Evolutionary conservation across 92 coral and sea anemone genomes (phyloP).

Genomic region (Parazoanthus darwini): DNA sequence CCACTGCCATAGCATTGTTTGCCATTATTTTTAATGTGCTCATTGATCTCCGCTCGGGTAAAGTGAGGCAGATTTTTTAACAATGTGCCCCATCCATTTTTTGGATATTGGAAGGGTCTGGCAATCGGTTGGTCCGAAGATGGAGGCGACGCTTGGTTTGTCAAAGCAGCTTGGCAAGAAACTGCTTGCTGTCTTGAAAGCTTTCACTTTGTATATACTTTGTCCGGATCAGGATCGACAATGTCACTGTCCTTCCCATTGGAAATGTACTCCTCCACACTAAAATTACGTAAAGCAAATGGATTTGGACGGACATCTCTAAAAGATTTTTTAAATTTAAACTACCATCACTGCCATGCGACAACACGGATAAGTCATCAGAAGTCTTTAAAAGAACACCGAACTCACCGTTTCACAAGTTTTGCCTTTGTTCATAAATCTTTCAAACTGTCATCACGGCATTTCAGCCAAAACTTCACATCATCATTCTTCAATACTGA

Average conservation of each 20-base stretch:
- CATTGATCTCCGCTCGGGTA: slow-evolving; percentile 27
- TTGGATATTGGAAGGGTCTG: slow-evolving; percentile 14
- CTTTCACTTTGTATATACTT: slow-evolving; percentile 14
- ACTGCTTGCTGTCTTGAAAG: slow-evolving; percentile 28
- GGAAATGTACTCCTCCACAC: slow-evolving; percentile 32
- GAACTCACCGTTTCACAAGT: too few species aligned
- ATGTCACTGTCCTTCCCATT: slow-evolving; percentile 20
- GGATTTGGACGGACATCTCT: background rate
- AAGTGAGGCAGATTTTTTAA: slow-evolving; percentile 25
- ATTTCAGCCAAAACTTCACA: too few species aligned
- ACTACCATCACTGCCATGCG: background rate
- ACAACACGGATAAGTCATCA: background rate
- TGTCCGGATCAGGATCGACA: slow-evolving; percentile 21
- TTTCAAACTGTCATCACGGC: too few species aligned
- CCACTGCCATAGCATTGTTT: slow-evolving; percentile 14
- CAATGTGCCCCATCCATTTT: slow-evolving; percentile 20
- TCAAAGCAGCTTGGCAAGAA: slow-evolving; percentile 22
- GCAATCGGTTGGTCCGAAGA: background rate
- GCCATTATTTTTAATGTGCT: slow-evolving; percentile 23
- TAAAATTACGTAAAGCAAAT: background rate
- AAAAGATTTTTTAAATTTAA: background rate
- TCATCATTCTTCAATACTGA: too few species aligned
- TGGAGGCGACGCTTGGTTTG: slow-evolving; percentile 1
- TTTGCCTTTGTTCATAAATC: too few species aligned
- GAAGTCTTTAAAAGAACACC: background rate